Evolutionary conservation across 2,888 invertebrate species (phyloP), one percentile per base, ranked within the genome.

Genomic region (Emmelina monodactyla): DNA sequence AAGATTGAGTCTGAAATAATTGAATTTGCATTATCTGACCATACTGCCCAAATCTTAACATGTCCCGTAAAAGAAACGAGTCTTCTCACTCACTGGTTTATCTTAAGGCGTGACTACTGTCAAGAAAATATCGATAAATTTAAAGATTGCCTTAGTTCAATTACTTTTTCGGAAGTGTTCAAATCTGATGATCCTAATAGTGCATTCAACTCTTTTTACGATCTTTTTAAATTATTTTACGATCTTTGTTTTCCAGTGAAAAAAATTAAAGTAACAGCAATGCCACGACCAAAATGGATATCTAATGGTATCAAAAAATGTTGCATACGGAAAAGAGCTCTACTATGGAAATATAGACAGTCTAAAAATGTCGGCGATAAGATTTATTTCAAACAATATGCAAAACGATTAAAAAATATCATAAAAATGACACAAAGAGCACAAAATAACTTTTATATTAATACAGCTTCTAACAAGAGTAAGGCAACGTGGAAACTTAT

Each of bases 251-350:
- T 19, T 19, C 19, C 19, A 6, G 9, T 19, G 5, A 19, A 19
- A 19, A 19, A 19, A 19, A 9, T 19, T 6, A 19, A 19, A 19
- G 9, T 19, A 19, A 6, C 19, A 5, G 5, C 19, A 19, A 19
- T 19, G 9, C 5, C 19, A 19, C 5, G 9, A 19, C 19, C 19
- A 19, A 19, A 19, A 32, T 32, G 32, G 32, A 5, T 32, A 16
- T 16, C 32, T 5, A 32, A 11, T 12, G 32, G 32, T 12, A 19
- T 32, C 2, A 32, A 32, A 16, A 32, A 16, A 16, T 32, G 32
- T 32, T 15, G 32, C n/a, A 32, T 16, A 15, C 32, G 32, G 3
- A 32, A 32, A 19, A 16, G 32, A 12, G 3, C 16, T 7, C 11
- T 32, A 6, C 16, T 32, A 4, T 32, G 32, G 32, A 16, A 3